A percentile compares a stretch with the other conserved stretches of the same genome.
Conservation (phyloP, 2,797 vertebrate species). For the Centroberyx gerrardi region DNA sequence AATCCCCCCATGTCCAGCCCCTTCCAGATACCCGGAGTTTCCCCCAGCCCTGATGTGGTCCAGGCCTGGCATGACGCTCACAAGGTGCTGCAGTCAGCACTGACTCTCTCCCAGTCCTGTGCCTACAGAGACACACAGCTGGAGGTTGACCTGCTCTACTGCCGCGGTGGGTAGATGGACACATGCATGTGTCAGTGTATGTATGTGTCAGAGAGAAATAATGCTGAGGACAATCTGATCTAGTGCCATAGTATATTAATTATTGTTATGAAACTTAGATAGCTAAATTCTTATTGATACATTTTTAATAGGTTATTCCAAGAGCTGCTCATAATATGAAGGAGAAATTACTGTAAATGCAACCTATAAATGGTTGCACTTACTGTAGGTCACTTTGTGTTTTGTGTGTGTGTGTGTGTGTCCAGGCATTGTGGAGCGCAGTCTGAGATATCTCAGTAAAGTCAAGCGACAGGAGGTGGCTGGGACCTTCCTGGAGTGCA, state of each 20-base stretch:
- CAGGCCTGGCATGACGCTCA: constrained; percentile 55
- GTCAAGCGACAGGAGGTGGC: constrained; percentile 62
- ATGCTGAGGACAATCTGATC: background rate
- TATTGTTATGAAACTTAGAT: too few species aligned
- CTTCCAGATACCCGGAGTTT: background rate
- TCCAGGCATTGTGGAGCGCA: constrained; percentile 84
- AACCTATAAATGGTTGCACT: too few species aligned
- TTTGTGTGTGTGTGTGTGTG: background rate
- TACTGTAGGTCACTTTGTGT: too few species aligned
- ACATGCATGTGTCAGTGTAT: background rate
- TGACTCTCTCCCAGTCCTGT: constrained; percentile 78
- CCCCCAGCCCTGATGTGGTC: background rate
- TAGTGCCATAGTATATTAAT: background rate
- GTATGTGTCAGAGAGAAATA: background rate
- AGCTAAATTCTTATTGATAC: too few species aligned
- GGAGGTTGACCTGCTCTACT: constrained; percentile 88
- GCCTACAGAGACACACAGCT: constrained; percentile 78
- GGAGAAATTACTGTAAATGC: too few species aligned
- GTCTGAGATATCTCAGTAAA: constrained; percentile 70
- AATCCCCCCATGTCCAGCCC: background rate
- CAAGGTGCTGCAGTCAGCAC: constrained; percentile 77
- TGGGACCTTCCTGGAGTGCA: constrained; percentile 83
- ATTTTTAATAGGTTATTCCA: too few species aligned
- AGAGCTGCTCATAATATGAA: too few species aligned
- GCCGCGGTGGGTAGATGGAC: constrained; percentile 79